A percentile compares a stretch with the other conserved stretches of the same genome.
phyloP scores from a whole-genome alignment of 2,888 invertebrate species.

The Iselma pallidipennis region DNA sequence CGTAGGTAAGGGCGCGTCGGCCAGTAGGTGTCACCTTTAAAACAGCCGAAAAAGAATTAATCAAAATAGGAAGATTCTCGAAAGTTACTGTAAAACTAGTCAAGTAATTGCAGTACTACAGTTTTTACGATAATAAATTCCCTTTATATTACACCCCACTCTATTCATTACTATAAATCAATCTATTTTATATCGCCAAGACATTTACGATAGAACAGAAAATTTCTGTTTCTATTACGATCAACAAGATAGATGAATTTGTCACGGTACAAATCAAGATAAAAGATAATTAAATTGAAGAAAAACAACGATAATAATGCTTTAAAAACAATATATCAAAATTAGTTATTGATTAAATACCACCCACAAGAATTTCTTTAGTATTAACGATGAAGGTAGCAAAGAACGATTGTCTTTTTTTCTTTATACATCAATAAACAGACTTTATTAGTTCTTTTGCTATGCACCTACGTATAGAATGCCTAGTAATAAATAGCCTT shows the following conservation, averaged over 20 bases:
- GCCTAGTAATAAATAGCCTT: slow-evolving; percentile 1
- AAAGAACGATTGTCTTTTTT: not conserved
- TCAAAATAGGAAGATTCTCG: not conserved
- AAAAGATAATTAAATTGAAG: not conserved
- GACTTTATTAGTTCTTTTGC: not conserved
- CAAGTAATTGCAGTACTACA: too few relatives aligned
- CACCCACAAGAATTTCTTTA: not conserved
- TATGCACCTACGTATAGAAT: not conserved
- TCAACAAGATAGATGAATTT: not conserved
- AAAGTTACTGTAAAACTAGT: too few relatives aligned
- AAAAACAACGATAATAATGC: not conserved
- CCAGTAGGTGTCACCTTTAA: slow-evolving; percentile 54
- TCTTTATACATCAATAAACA: not conserved
- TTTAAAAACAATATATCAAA: not conserved
- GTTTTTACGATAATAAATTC: not conserved
- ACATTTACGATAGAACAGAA: not conserved
- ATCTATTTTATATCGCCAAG: not conserved
- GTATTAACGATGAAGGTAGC: not conserved
- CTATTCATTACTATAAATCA: slow-evolving; percentile 1
- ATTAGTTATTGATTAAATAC: not conserved
- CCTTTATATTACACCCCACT: not conserved
- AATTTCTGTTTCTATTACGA: not conserved
- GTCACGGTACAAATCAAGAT: not conserved
- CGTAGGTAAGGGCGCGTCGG: slow-evolving; percentile 49
- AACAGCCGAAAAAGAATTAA: slow-evolving; percentile 22